Evolutionary conservation across 2,113 vertebrate species (phyloP), one percentile per base, ranked within the genome.

Genomic region (Chaenocephalus aceratus): DNA sequence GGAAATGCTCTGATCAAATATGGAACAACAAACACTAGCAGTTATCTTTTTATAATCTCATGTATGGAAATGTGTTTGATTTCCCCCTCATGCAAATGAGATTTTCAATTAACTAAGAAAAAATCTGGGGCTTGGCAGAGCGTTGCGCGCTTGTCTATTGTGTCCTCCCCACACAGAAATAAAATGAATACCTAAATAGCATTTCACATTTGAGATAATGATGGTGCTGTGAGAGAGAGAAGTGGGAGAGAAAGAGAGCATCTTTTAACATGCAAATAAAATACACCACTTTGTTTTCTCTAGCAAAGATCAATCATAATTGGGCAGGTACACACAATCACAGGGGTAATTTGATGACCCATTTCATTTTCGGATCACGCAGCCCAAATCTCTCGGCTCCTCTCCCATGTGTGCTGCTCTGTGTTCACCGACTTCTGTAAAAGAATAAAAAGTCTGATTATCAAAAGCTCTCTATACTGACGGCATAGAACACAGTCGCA

Each of bases 11-110:
- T 77, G 87, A 89, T 92, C 91, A 91, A 94, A 94, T 92, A 94
- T 88, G 83, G 85, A 91, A 91, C 85, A 91, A 94, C 93, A 95
- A 95, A 95, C 92, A 94, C 91, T 75, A 71, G 90, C 86, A 91
- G 93, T 94, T 94, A 94, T 94, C 92, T 91, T 90, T 93, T 93
- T 92, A 94, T 94, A 93, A 94, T 94, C 93, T 93, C 91, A 84
- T 91, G 83, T 95, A 94, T 95, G 95, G 89, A 95, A 95, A 95
- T 95, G 92, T 93, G 93, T 94, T 95, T 95, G 94, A 94, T 95
- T 95, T 94, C 93, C 86, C 86, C 81, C 84, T 94, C 88, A 95
- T 95, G 93, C 95, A 95, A 94, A 95, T 95, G 86, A 93, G 94
- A 94, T 94, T 95, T 95, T 95, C 93, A 95, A 94, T 95, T 95